Evolutionary conservation across 1,140 invertebrate species (phyloP).

Genomic region (Anadara kagoshimensis): DNA sequence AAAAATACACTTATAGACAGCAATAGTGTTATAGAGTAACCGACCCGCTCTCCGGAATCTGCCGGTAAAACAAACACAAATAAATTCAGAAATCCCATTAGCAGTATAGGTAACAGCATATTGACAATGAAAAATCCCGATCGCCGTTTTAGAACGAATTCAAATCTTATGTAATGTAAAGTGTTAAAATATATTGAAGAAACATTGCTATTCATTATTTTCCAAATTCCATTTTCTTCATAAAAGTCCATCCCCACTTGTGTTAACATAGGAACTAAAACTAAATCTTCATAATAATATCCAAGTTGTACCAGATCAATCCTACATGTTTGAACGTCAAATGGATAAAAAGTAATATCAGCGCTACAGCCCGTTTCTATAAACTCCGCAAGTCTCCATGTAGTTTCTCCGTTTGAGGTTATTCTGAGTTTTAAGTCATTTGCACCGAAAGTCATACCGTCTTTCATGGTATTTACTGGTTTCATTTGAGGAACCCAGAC

Average conservation of each 20-base stretch:
- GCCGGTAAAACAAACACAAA: constrained; percentile 38
- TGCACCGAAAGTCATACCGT: not conserved
- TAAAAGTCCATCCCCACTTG: not conserved
- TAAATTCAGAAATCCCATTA: constrained; percentile 30
- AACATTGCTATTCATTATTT: not conserved
- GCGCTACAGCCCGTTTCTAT: constrained; percentile 1
- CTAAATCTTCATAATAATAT: not conserved
- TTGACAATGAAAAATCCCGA: constrained; percentile 29
- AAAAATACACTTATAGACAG: constrained; percentile 26
- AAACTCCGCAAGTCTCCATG: not conserved
- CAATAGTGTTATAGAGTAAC: constrained; percentile 31
- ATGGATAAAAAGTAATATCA: constrained; percentile 10
- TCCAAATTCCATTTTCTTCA: constrained; percentile 2
- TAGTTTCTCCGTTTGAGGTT: not conserved
- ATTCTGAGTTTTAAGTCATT: not conserved
- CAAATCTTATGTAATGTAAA: not conserved
- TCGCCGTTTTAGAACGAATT: constrained; percentile 21
- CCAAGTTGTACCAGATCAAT: not conserved
- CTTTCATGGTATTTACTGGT: not conserved
- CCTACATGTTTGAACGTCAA: constrained; percentile 11
- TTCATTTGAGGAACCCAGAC: constrained; percentile 3
- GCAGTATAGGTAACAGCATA: constrained; percentile 19
- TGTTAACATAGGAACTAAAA: not conserved
- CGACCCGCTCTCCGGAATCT: constrained; percentile 34
- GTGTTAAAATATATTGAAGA: not conserved